phyloP scores from a whole-genome alignment of 1,140 invertebrate genomes.

The Notospermus geniculatus region DNA sequence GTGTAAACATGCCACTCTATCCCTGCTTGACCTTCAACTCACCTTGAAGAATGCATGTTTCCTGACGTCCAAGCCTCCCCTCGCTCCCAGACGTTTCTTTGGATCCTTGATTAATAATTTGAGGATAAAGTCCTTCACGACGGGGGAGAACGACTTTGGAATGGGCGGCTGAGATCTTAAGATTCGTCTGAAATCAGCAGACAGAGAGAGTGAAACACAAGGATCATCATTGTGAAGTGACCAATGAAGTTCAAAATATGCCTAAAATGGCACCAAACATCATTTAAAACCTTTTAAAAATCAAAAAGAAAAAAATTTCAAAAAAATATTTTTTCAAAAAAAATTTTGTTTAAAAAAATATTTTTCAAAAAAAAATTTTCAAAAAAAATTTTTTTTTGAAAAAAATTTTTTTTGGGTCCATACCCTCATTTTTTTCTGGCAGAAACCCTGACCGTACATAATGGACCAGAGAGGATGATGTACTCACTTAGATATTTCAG shows the following conservation, averaged over 20 bases:
- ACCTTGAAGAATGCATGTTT: conserved; percentile 87
- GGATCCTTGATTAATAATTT: conserved; percentile 87
- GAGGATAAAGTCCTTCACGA: conserved; percentile 67
- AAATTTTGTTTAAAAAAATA: no score
- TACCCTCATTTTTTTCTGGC: no score
- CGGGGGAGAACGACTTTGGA: conserved; percentile 67
- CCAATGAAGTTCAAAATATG: neutral
- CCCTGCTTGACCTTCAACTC: conserved; percentile 74
- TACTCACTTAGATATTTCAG: conserved; percentile 81
- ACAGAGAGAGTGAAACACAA: neutral
- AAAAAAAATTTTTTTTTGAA: no score
- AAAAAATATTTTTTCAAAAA: no score
- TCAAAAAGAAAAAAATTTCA: no score
- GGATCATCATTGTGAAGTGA: neutral
- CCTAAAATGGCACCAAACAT: no score
- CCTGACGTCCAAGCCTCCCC: conserved; percentile 86
- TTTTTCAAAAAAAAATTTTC: no score
- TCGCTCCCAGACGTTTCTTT: conserved; percentile 68
- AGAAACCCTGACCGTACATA: no score
- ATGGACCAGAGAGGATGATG: neutral
- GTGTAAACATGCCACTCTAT: conserved; percentile 68
- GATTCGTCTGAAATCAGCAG: conserved; percentile 66
- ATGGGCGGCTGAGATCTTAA: conserved; percentile 82
- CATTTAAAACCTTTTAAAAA: no score
- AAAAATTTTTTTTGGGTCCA: no score